Evolutionary conservation across 53 echinoderm and acorn worm species (phyloP), one percentile per base, ranked within the genome.

Genomic region (Hippasteria phrygiana): DNA sequence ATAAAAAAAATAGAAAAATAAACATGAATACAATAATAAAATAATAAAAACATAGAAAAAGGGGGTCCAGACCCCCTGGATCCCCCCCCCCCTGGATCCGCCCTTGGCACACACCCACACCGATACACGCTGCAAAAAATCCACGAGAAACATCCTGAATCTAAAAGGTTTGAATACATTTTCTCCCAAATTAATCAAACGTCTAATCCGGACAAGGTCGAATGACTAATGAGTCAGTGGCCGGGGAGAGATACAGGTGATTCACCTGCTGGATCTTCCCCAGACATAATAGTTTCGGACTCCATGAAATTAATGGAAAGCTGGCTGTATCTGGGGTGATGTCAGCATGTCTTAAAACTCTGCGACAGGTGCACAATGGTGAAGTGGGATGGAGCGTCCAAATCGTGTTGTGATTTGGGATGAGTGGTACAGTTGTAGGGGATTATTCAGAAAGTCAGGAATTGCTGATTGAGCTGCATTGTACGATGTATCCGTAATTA

Each of bases 391-490:
- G 7, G 16, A 16, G 65, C 14, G 28, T 26, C 9, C 13, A 14
- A 20, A 31, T 45, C 35, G 45, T 82, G 46, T 82, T 82, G n/a
- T 82, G 65, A 65, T 82, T 65, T 82, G 65, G 66, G 67, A 82
- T 82, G 5, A 82, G 46, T 14, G 3, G 3, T 17, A 17, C 16
- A 2, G 51, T 14, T 20, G 51, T 51, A 8, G 22, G 26, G 59
- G 1, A 7, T 20, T 22, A 59, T n/a, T 2, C 59, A 18, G 20
- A 59, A 45, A 7, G 11, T 7, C 5, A 11, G 46, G 12, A 18
- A 59, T 22, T 26, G 59, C 8, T 59, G 59, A 59, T 51, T 59
- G 59, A 59, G 7, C 26, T 59, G 59, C 59, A 8, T 24, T 26
- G 5, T 0, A 5, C 26, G 59, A n/a, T 59, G 59, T 22, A 13